Base-by-base conservation (phyloP, 2,888 invertebrate species). In the Hanleya hanleyi region DNA sequence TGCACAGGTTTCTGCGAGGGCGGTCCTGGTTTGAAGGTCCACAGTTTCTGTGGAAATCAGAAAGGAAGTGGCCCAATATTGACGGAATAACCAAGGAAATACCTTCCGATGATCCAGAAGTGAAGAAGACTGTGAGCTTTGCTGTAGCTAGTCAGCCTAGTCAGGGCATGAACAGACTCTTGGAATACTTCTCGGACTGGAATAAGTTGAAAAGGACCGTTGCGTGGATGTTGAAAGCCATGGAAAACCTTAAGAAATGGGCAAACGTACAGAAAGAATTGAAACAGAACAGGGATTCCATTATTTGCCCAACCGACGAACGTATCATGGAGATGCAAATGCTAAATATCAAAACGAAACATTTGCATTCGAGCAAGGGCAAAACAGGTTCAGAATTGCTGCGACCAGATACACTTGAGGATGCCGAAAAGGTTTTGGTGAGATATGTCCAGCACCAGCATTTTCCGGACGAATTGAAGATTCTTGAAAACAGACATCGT, bases 1-100 rank as follows among this genome's bases (percentile, higher is more conserved):
- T 38, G n/a, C 26, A 37, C 0, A 38, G 50, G n/a, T 22, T 67
- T n/a, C 1, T 67, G 4, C 15, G 4, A 37, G 65, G 49, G 12
- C 22, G 37, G 22, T 18, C 22, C 3, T 75, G 75, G 77, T 32
- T 69, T n/a, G 37, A 38, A 1, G 71, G 71, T 26, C 73, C 76
- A 51, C 61, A 62, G 15, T 76, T 76, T 37, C 70, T 74, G 5
- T 32, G n/a, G n/a, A n/a, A n/a, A n/a, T n/a, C n/a, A n/a, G n/a
- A n/a, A n/a, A n/a, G n/a, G n/a, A n/a, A n/a, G n/a, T n/a, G n/a
- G n/a, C n/a, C n/a, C n/a, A n/a, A n/a, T n/a, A n/a, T n/a, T n/a
- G n/a, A n/a, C n/a, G n/a, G n/a, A n/a, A n/a, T n/a, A n/a, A n/a
- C n/a, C n/a, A n/a, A n/a, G n/a, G n/a, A n/a, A n/a, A n/a, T n/a